Evolutionary conservation across 2,888 invertebrate species (phyloP).

Genomic region (Andrena trimmerana): DNA sequence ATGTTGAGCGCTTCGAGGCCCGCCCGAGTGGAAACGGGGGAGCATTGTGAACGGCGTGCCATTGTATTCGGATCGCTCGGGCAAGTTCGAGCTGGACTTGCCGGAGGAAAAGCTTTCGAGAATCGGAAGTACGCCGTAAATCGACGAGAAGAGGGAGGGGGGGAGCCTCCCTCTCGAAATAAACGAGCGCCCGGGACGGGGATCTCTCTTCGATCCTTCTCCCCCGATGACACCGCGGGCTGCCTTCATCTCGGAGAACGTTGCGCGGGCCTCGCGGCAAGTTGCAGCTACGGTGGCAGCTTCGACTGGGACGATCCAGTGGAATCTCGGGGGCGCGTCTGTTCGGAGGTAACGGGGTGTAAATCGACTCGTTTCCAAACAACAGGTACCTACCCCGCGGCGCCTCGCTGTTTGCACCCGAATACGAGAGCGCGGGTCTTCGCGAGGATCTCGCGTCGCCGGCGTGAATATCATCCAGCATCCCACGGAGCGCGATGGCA

Average conservation of each 20-base stretch:
- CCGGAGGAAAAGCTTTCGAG: slow-evolving; percentile 18
- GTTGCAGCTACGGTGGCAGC: too few relatives aligned
- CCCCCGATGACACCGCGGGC: neutral
- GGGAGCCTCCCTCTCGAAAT: slow-evolving; percentile 17
- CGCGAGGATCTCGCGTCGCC: too few relatives aligned
- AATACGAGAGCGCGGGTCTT: too few relatives aligned
- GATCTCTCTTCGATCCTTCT: neutral
- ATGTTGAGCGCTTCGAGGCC: slow-evolving; percentile 10
- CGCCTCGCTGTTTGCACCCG: too few relatives aligned
- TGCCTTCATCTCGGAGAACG: neutral
- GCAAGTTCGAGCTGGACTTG: slow-evolving; percentile 29
- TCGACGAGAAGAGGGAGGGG: slow-evolving; percentile 16
- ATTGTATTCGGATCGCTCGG: slow-evolving; percentile 31
- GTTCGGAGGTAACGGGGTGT: too few relatives aligned
- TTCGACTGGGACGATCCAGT: too few relatives aligned
- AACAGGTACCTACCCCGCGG: too few relatives aligned
- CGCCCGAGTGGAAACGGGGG: slow-evolving; percentile 30
- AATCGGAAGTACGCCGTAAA: slow-evolving; percentile 48
- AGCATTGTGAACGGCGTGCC: slow-evolving; percentile 28
- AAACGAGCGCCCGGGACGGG: slow-evolving; percentile 23
- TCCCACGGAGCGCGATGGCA: too few relatives aligned
- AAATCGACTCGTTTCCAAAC: too few relatives aligned
- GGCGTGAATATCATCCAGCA: too few relatives aligned
- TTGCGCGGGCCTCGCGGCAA: neutral
- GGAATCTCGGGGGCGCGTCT: too few relatives aligned